Evolutionary conservation across 2,113 vertebrate species (phyloP), one percentile per base, ranked within the genome.

Genomic region (Planiliza haematocheilus): DNA sequence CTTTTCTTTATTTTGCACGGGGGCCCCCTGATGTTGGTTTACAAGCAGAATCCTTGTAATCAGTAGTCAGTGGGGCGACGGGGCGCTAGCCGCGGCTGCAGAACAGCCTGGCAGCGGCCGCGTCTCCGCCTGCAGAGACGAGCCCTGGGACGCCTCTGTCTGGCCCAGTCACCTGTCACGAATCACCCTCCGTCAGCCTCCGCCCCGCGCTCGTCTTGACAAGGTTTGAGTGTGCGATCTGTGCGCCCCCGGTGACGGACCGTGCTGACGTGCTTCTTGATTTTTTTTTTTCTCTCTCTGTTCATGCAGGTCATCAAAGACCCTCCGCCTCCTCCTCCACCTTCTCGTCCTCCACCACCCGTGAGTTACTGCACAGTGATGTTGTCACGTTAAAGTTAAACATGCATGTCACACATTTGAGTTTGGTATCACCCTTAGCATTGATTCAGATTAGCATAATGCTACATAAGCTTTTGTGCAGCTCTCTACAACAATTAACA

Each of bases 281-380:
- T 61, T 60, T 85, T 71, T 9, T 14, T 11, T n/a, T 0, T 8
- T 51, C 16, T n/a, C n/a, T n/a, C n/a, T 51, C 34, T 77, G 86
- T 76, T 64, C 57, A 88, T 84, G 56, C 89, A 99, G 97, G 97
- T 98, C 83, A 98, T 98, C 90, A 98, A 96, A 91, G 96, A 98
- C 90, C 97, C 96, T 9, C 96, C 97, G 30, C 96, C 94, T 0
- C 95, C 93, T 48, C 95, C 91, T 38, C 93, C 94, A 0, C 17
- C 95, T 36, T 46, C 86, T 2, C 84, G 91, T 1, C 90, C 93
- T 58, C 96, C 95, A 1, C 93, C 94, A 87, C 94, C 97, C 86
- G 97, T 98, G 94, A 45, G 90, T 77, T 5, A 41, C 10, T 9
- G 18, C 37, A 21, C 42, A 21, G 0, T 3, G 17, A 3, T 9